A percentile compares a stretch with the other conserved stretches of the same genome.
These are phyloP conservation scores for Pica pica DNA, from an alignment of 2,113 vertebrate genomes.

Conservation along the genomic window DNA sequence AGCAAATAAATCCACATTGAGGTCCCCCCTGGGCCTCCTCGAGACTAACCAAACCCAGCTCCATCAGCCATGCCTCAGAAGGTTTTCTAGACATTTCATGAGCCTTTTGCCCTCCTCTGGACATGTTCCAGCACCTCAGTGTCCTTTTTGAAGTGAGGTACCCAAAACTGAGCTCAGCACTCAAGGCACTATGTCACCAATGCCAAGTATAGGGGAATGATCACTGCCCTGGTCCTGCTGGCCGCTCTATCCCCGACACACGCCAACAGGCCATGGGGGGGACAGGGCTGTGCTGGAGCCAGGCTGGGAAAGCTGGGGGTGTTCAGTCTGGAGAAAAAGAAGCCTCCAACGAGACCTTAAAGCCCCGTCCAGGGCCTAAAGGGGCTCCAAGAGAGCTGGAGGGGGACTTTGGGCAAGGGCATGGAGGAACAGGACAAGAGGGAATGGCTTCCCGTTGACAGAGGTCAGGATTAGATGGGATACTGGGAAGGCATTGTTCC, in stretches of 20 bases:
- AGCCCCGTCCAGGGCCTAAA: background rate
- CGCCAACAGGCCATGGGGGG: background rate
- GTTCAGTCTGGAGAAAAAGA: background rate
- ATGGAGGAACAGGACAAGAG: background rate
- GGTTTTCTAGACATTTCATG: background rate
- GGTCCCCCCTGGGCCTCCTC: background rate
- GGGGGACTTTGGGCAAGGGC: background rate
- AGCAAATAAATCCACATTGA: background rate
- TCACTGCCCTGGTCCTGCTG: background rate
- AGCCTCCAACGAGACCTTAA: background rate
- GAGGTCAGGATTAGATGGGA: background rate
- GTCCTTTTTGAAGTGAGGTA: background rate
- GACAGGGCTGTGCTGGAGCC: background rate
- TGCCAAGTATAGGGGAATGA: fast-evolving
- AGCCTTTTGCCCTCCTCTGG: background rate
- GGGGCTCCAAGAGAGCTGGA: background rate
- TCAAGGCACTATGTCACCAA: background rate
- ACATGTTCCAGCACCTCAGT: fast-evolving
- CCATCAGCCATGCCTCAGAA: background rate
- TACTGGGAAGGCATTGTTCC: background rate
- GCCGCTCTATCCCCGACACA: background rate
- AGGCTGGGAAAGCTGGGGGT: background rate
- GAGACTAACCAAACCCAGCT: background rate
- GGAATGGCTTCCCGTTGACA: background rate
- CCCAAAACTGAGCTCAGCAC: background rate